These are phyloP conservation scores for Sisyra nigra DNA, from an alignment of 2,888 invertebrate species.

Conservation along the genomic window DNA sequence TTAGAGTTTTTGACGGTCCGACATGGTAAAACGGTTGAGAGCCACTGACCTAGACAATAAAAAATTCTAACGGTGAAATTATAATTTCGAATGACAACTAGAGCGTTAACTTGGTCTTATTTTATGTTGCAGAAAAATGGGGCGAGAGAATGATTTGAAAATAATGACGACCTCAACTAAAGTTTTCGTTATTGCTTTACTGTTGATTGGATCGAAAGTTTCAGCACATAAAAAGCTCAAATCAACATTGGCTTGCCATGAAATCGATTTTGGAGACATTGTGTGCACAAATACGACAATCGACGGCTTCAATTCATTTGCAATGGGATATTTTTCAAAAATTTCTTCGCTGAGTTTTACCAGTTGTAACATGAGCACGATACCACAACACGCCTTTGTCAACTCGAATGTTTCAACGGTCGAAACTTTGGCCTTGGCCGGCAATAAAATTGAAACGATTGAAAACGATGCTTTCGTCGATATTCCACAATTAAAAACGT, in stretches of 20 bases:
- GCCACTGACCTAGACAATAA: too few relatives aligned
- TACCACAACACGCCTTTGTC: background rate
- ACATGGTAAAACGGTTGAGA: too few relatives aligned
- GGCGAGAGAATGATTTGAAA: too few relatives aligned
- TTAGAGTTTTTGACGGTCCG: too few relatives aligned
- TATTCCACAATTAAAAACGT: constrained; percentile 6
- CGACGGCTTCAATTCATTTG: background rate
- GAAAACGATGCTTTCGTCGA: constrained; percentile 9
- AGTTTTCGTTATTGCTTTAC: too few relatives aligned
- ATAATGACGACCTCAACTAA: too few relatives aligned
- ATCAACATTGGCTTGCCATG: background rate
- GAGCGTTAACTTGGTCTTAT: too few relatives aligned
- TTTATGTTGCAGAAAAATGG: too few relatives aligned
- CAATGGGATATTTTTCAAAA: background rate
- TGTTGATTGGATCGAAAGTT: too few relatives aligned
- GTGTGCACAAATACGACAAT: background rate
- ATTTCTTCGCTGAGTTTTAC: background rate
- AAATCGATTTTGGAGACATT: background rate
- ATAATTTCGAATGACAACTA: too few relatives aligned
- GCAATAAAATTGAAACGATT: constrained; percentile 8
- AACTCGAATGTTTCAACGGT: background rate
- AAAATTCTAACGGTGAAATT: too few relatives aligned
- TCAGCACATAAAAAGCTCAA: too few relatives aligned
- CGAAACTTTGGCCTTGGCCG: constrained; percentile 5
- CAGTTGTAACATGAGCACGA: background rate